Conservation (phyloP, 1,140 invertebrate species). For the Drosophila sulfurigaster region DNA sequence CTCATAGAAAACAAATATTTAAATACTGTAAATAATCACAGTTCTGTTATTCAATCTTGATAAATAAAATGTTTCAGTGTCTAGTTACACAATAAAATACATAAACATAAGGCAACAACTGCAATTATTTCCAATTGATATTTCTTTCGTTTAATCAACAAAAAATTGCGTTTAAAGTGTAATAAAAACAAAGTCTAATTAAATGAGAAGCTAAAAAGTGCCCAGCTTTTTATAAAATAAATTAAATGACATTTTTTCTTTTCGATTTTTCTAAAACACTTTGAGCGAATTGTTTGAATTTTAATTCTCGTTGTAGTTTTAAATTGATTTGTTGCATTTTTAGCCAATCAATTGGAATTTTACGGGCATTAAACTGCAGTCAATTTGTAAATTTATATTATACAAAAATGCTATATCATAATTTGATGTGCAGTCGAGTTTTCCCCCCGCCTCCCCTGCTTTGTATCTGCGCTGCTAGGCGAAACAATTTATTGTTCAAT, state of each 20-base stretch:
- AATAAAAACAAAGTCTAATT: too few relatives aligned
- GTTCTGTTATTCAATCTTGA: not conserved
- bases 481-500: constrained; percentile 72
- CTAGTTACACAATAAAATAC: too few relatives aligned
- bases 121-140: too few relatives aligned
- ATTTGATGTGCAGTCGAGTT: not conserved
- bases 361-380: not conserved
- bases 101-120: too few relatives aligned
- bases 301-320: not conserved
- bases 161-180: too few relatives aligned
- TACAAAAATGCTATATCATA: not conserved
- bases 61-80: not conserved
- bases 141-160: too few relatives aligned
- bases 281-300: not conserved
- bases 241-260: too few relatives aligned
- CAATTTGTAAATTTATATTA: not conserved
- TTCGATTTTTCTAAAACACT: not conserved
- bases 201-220: too few relatives aligned
- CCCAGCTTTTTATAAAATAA: too few relatives aligned
- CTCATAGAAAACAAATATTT: too few relatives aligned
- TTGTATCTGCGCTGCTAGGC: constrained; percentile 1
- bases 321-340: not conserved
- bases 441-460: not conserved
- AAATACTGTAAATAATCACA: too few relatives aligned
- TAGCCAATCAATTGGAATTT: not conserved